Evolutionary conservation across 2,797 vertebrate genomes (phyloP), one percentile per base, ranked within the genome.

Genomic region (Rhinella marina): DNA sequence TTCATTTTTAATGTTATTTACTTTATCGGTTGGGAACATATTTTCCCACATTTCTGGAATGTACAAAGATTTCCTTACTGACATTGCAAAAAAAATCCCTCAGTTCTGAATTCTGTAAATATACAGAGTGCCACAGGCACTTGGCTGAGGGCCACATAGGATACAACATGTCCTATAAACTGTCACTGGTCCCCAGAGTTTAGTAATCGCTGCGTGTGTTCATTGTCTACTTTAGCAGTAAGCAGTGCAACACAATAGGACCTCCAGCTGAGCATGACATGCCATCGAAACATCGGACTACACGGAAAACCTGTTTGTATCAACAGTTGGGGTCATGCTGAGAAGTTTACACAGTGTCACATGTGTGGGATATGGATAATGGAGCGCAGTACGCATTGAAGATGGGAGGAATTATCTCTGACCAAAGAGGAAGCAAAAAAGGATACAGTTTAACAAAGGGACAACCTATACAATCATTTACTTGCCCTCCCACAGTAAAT

Each of bases 71-170:
- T 88, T 88, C 87, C 82, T 88, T 85, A 88, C 82, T 85, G 82
- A 88, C 78, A 85, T 82, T 85, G 76, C 54, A 72, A 62, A 78
- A 87, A 83, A 82, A 83, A 41, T 54, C 56, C 27, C 52, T 54
- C 54, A 57, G 78, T 86, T 87, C 73, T 73, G n/a, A 87, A 68
- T 79, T 48, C 79, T 64, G 79, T 86, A 88, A 86, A 88, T 86
- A 93, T 93, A 91, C 89, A 91, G 89, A 90, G 90, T 81, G 88
- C 91, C 70, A 0, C 91, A 93, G 91, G 92, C 90, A 78, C 89
- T 92, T 95, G 95, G 96, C 94, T 81, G 1, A 0, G 13, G 89
- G 94, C 95, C 95, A 95, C 90, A 90, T 91, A 95, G 94, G 94
- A 95, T 93, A 93, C 93, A 93, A 94, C 78, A 68, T 82, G 87